Evolutionary conservation across 2,113 vertebrate genomes (phyloP).

Genomic region (Sardina pilchardus): DNA sequence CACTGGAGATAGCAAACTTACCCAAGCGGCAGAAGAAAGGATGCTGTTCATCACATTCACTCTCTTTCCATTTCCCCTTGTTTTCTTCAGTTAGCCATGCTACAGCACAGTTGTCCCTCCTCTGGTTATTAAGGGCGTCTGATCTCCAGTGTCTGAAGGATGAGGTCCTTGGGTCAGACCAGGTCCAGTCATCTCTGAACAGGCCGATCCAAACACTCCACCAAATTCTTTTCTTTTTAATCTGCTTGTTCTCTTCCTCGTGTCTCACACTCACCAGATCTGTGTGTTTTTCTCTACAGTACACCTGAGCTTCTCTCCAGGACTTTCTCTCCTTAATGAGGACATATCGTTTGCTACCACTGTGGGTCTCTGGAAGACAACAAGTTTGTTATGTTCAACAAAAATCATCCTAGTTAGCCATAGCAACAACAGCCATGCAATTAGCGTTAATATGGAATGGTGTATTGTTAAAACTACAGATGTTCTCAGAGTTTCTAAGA

Average conservation of each 20-base stretch:
- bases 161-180: constrained; percentile 4
- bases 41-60: not conserved
- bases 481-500: not conserved
- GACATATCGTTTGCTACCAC: not conserved
- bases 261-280: constrained; percentile 33
- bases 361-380: no score
- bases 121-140: not conserved
- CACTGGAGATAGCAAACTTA: not conserved
- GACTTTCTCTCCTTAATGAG: not conserved
- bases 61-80: not conserved
- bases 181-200: not conserved
- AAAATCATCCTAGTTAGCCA: no score
- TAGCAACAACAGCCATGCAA: no score
- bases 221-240: not conserved
- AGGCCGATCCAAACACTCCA: constrained; percentile 8
- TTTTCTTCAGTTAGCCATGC: not conserved
- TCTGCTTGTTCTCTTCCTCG: not conserved
- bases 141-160: constrained; percentile 21
- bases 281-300: constrained; percentile 18
- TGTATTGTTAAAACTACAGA: no score
- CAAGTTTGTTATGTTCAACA: no score
- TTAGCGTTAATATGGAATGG: no score
- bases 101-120: not conserved
- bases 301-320: constrained; percentile 23
- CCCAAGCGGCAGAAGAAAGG: not conserved